These are phyloP conservation scores for Aradophagus sp. DNA, from an alignment of 1,140 invertebrate genomes.

Conservation along the genomic window DNA sequence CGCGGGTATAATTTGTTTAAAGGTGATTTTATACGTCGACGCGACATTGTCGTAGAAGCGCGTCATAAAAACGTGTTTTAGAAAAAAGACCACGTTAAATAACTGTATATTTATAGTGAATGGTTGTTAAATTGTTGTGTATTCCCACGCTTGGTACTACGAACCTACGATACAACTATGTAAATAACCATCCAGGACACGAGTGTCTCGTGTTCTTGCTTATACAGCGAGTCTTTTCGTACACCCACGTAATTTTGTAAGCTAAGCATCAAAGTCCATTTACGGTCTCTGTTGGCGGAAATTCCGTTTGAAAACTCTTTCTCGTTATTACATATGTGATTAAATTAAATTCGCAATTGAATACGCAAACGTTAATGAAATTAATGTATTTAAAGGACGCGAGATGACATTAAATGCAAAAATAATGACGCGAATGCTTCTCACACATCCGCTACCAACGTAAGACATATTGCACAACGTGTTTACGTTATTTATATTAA, in stretches of 20 bases:
- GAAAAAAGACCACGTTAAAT: constrained; percentile 21
- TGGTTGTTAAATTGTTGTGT: constrained; percentile 46
- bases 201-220: constrained; percentile 43
- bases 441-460: too few species aligned
- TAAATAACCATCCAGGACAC: constrained; percentile 47
- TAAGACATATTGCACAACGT: too few species aligned
- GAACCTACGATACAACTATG: constrained; percentile 47
- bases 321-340: constrained; percentile 1
- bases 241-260: constrained; percentile 57
- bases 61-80: constrained; percentile 10
- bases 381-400: too few species aligned
- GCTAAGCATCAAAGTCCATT: constrained; percentile 52
- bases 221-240: constrained; percentile 48
- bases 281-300: constrained; percentile 33
- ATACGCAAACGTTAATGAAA: too few species aligned
- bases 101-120: constrained; percentile 51
- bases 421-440: too few species aligned
- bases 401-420: too few species aligned
- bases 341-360: constrained; percentile 1
- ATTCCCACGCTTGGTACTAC: constrained; percentile 46
- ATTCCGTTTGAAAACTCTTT: constrained; percentile 7
- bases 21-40: not conserved
- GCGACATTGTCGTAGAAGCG: not conserved
- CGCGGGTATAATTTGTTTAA: too few species aligned
- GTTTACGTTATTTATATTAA: too few species aligned